A percentile compares a stretch with the other conserved stretches of the same genome.
Evolutionary conservation across 2,888 invertebrate species (phyloP).

Genomic region (Andrena flavipes): DNA sequence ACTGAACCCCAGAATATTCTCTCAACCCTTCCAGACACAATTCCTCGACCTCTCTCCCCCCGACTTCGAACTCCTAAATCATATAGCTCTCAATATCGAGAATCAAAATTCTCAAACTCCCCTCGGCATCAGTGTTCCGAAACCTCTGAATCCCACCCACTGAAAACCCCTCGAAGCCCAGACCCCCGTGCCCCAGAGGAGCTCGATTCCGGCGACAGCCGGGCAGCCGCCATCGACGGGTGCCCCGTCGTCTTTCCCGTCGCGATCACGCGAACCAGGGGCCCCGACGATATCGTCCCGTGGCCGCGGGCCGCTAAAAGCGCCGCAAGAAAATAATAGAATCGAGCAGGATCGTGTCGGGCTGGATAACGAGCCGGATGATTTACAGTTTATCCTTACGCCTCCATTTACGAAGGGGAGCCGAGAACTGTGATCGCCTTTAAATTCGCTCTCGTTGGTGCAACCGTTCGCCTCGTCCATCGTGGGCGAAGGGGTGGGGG

Average conservation of each 20-base stretch:
- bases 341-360: slow-evolving; percentile 48
- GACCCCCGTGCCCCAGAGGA: too few relatives aligned
- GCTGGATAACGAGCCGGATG: slow-evolving; percentile 61
- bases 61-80: too few relatives aligned
- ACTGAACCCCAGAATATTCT: too few relatives aligned
- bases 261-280: slow-evolving; percentile 11
- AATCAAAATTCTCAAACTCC: too few relatives aligned
- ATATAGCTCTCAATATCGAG: too few relatives aligned
- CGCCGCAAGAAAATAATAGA: slow-evolving; percentile 42
- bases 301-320: slow-evolving; percentile 22
- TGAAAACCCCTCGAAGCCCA: too few relatives aligned
- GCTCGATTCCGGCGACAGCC: too few relatives aligned
- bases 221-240: slow-evolving; percentile 6
- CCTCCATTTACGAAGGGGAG: slow-evolving; percentile 58
- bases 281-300: slow-evolving; percentile 1
- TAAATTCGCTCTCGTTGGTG: slow-evolving; percentile 61
- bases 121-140: too few relatives aligned
- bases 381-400: slow-evolving; percentile 63
- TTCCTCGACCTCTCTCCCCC: too few relatives aligned
- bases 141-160: too few relatives aligned
- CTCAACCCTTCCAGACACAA: too few relatives aligned
- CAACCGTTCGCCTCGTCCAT: slow-evolving; percentile 46
- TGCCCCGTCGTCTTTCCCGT: slow-evolving; percentile 20
- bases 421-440: slow-evolving; percentile 51
- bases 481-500: background rate